Evolutionary conservation across 2,113 vertebrate genomes (phyloP), one percentile per base, ranked within the genome.

Genomic region (Stigmatopora argus): DNA sequence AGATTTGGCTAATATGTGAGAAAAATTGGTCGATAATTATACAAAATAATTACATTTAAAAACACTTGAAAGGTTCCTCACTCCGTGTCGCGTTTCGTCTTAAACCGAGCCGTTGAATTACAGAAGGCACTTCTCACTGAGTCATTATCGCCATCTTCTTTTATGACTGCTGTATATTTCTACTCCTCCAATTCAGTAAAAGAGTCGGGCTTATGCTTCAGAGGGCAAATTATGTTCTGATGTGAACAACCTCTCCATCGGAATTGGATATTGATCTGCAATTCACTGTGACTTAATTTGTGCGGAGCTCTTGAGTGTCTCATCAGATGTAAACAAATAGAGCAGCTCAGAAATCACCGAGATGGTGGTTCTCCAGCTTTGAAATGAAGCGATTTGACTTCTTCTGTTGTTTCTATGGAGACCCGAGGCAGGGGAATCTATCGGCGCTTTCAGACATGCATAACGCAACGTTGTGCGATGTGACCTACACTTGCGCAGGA

Each of bases 231-330:
- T 71, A 74, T 77, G 59, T 71, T 76, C 19, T 66, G 65, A 73
- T 77, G 77, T 26, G 21, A 70, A 67, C 51, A 70, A 26, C 56
- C 48, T 77, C 59, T 65, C 19, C 18, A 77, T 62, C 73, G 65
- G 63, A 67, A 76, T 76, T 46, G 56, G 53, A 63, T 83, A 83
- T 83, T 76, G 84, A 85, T 86, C 83, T 66, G 41, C 41, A 45
- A 31, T 23, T 61, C 59, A 21, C n/a, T 45, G 19, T 5, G 41
- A 45, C 67, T 74, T 74, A 67, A 78, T 75, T 73, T 58, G 57
- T 71, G 49, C 60, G 58, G 69, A 55, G 47, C 68, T 75, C 75
- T 62, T 38, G 44, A 76, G 51, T 23, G 53, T 70, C 49, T 41
- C 47, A 41, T 65, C 44, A 58, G 35, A 67, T 63, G 44, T 65